Evolutionary conservation across 1,140 invertebrate genomes (phyloP), one percentile per base, ranked within the genome.

Genomic region (Cephus cinctus): DNA sequence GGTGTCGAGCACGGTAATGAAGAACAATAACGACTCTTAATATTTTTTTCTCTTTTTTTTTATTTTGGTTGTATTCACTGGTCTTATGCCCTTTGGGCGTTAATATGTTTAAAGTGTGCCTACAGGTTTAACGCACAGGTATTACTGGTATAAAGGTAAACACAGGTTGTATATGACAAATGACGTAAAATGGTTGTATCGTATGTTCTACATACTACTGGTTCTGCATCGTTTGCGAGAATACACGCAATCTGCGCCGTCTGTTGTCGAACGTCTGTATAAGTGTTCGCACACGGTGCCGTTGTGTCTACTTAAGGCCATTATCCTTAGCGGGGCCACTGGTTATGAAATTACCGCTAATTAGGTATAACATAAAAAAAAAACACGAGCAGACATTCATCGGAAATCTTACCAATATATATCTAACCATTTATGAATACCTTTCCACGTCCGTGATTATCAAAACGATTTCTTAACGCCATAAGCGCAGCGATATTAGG

Each of bases 31-130:
- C 20, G 25, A 32, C n/a, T n/a, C n/a, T n/a, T n/a, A n/a, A n/a
- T n/a, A n/a, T n/a, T n/a, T n/a, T n/a, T n/a, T n/a, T n/a, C n/a
- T n/a, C n/a, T n/a, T n/a, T n/a, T n/a, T n/a, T n/a, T n/a, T n/a
- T n/a, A n/a, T n/a, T n/a, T n/a, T n/a, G n/a, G n/a, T n/a, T n/a
- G n/a, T n/a, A n/a, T n/a, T n/a, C n/a, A n/a, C n/a, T n/a, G n/a
- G n/a, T 71, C 25, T 48, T 59, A 56, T 72, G 65, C 66, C 61
- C 65, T 56, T 57, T 67, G 51, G 50, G 64, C 54, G 61, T 77
- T 77, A 75, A 75, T 77, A 63, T 77, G 62, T 75, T 77, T 76
- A 44, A 75, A 75, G 73, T 76, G 70, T 77, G 75, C 73, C 75
- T 77, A 67, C 75, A 76, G 73, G 73, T 77, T 75, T 75, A 74